phyloP scores from a whole-genome alignment of 2,797 vertebrate species.

The Eupleurogrammus muticus region DNA sequence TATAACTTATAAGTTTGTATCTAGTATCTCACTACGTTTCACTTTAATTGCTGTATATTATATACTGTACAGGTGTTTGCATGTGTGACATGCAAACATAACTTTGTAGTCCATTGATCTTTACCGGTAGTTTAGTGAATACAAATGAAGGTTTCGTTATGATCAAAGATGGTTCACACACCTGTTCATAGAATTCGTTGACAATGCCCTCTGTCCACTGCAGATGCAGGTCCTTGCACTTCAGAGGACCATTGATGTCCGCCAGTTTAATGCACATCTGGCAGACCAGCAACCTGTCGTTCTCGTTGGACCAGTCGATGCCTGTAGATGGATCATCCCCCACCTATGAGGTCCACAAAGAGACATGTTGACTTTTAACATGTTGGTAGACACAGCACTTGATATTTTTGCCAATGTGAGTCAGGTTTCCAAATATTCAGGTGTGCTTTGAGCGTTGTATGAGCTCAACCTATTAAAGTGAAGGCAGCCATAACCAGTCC shows the following conservation, averaged over 20 bases:
- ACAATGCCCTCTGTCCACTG: slow-evolving; percentile 99
- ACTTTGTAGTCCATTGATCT: slow-evolving; percentile 6
- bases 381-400: not conserved
- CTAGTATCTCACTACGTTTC: too few species aligned
- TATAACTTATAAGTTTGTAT: too few species aligned
- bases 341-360: slow-evolving; percentile 81
- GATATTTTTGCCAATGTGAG: not conserved
- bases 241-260: slow-evolving; percentile 97
- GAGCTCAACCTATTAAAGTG: too few species aligned
- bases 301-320: slow-evolving; percentile 99
- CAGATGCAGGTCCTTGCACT: slow-evolving; percentile 94
- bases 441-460: too few species aligned
- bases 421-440: too few species aligned
- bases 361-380: slow-evolving; percentile 16
- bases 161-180: slow-evolving; percentile 60
- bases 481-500: too few species aligned
- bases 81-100: not conserved
- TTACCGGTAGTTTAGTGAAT: slow-evolving; percentile 8
- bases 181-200: slow-evolving; percentile 99
- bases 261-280: slow-evolving; percentile 99
- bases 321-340: slow-evolving; percentile 92
- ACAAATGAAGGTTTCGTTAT: slow-evolving; percentile 15
- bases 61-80: not conserved
- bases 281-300: slow-evolving; percentile 95
- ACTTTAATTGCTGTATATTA: not conserved